Evolutionary conservation across 2,113 vertebrate species (phyloP), one percentile per base, ranked within the genome.

Genomic region (Eptesicus fuscus): DNA sequence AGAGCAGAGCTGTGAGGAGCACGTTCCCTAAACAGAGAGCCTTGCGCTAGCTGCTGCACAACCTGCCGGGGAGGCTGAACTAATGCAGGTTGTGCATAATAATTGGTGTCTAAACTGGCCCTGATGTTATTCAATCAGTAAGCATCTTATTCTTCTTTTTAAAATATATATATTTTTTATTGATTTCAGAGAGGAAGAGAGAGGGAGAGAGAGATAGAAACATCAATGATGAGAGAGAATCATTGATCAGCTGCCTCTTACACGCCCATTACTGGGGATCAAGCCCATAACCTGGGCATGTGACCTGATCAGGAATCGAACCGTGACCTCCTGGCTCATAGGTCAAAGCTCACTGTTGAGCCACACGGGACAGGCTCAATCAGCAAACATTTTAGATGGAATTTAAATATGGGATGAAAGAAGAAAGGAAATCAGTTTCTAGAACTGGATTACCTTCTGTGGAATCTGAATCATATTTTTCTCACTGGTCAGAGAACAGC

Each of bases 71-170:
- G 73, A 32, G 37, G 17, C 1, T 20, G 10, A 49, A 49, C 8
- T 3, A 0, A 9, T 0, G 10, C 0, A 2, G 32, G 8, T 14
- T 42, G 77, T 8, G 42, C 2, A 14, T 20, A 30, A 44, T 13
- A 7, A 67, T 56, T 32, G 17, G 56, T 78, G 51, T 53, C 74
- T 42, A 86, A 61, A 67, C 16, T 86, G 49, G 88, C 12, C 32
- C 18, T 53, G 35, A 9, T n/a, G 59, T 18, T 44, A 35, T 12
- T 40, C 35, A 47, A 25, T 69, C 37, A 51, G 78, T 30, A 40
- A 86, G 61, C 42, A 80, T 37, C 79, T 95, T 37, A 76, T 25
- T 49, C 49, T 49, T 49, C 49, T 49, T 49, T 49, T 49, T 49
- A 5, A 49, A 49, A 49, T 16, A 49, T 49, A 16, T 49, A 14